Conservation (phyloP, 2,797 vertebrate genomes). For the Tarsius wallacei region DNA sequence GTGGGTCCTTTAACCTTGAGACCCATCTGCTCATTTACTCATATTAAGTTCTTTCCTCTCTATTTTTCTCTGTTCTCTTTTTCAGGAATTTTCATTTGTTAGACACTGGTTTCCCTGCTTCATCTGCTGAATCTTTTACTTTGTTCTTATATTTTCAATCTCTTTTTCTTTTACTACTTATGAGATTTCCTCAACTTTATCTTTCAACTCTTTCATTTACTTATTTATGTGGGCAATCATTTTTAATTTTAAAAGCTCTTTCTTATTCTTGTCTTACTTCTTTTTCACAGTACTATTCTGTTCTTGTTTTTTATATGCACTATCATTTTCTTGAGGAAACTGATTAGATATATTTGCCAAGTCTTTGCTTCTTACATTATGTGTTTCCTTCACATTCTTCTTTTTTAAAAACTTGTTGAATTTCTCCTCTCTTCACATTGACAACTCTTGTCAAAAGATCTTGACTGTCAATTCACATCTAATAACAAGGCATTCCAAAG, state of each 20-base stretch:
- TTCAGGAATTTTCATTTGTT: background rate
- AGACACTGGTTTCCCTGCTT: background rate
- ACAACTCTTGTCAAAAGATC: background rate
- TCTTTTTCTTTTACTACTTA: too few species aligned
- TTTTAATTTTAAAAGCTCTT: slow-evolving; percentile 34
- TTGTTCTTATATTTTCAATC: background rate
- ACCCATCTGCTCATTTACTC: background rate
- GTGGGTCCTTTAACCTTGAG: background rate
- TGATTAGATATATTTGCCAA: background rate
- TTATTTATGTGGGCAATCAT: background rate
- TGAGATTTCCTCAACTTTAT: too few species aligned
- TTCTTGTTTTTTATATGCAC: background rate
- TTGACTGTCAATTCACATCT: background rate
- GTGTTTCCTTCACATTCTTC: background rate
- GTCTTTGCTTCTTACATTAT: background rate
- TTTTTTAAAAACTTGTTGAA: background rate
- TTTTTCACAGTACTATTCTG: background rate
- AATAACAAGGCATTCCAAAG: background rate
- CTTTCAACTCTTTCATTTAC: background rate
- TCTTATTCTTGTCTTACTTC: background rate
- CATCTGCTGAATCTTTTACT: background rate
- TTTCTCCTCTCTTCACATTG: background rate
- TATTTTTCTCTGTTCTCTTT: background rate
- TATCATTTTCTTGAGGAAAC: background rate
- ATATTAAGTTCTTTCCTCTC: background rate